Evolutionary conservation across 2,888 invertebrate genomes (phyloP).

Genomic region (Brenthis daphne): DNA sequence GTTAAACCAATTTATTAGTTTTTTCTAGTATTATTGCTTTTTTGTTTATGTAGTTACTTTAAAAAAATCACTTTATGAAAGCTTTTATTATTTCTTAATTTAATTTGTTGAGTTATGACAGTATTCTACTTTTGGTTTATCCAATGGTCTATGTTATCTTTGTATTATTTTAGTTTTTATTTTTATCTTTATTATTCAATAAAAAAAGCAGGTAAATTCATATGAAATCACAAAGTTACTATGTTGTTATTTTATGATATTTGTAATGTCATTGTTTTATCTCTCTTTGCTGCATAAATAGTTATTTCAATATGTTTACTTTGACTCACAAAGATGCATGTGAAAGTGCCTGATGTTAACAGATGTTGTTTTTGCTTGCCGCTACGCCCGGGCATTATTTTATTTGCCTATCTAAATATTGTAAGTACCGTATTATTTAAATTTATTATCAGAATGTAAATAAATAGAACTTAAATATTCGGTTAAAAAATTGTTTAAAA

Average conservation of each 20-base stretch:
- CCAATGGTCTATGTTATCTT: too few species aligned
- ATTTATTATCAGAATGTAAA: neutral
- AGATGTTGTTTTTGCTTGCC: slow-evolving; percentile 72
- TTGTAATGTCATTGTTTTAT: slow-evolving; percentile 33
- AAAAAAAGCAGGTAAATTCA: slow-evolving; percentile 1
- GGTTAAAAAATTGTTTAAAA: too few species aligned
- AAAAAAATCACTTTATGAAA: too few species aligned
- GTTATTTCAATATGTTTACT: slow-evolving; percentile 32
- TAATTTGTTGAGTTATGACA: too few species aligned
- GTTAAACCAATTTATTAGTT: neutral
- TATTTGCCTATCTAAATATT: slow-evolving; percentile 69
- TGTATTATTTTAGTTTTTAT: neutral
- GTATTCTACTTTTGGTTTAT: too few species aligned
- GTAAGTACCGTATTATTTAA: slow-evolving; percentile 56
- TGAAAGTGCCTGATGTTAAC: slow-evolving; percentile 66
- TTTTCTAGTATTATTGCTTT: too few species aligned
- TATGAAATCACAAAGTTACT: slow-evolving; percentile 10
- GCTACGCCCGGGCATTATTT: slow-evolving; percentile 66
- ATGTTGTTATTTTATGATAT: slow-evolving; percentile 19
- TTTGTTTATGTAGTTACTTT: too few species aligned
- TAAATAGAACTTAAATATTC: slow-evolving; percentile 2
- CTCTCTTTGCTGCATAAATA: slow-evolving; percentile 22
- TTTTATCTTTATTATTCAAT: neutral
- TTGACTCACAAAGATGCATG: slow-evolving; percentile 34
- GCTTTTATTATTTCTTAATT: too few species aligned